phyloP scores from a whole-genome alignment of 2,888 invertebrate species.

The Agrochola litura region DNA sequence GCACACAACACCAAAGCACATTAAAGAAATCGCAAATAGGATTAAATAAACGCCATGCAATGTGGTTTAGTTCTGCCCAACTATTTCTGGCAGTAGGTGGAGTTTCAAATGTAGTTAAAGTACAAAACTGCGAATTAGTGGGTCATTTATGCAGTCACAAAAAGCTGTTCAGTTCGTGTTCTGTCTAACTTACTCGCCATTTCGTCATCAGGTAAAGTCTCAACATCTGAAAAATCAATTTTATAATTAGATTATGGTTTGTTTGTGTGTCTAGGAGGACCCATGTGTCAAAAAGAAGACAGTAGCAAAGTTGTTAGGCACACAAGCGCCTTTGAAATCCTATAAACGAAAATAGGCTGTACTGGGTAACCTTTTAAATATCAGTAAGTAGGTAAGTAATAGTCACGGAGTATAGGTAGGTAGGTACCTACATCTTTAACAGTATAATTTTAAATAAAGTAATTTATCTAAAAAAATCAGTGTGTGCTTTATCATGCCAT shows the following conservation, averaged over 20 bases:
- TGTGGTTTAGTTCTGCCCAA: background rate
- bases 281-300: background rate
- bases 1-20: background rate
- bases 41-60: background rate
- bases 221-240: constrained; percentile 64
- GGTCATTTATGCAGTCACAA: background rate
- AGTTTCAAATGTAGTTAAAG: background rate
- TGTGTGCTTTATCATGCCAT: no score
- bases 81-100: background rate
- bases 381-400: background rate
- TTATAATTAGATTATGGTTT: background rate
- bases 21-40: background rate
- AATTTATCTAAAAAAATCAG: no score
- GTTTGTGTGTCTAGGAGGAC: background rate
- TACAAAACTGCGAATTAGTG: background rate
- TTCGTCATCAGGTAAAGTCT: constrained; percentile 58
- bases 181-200: constrained; percentile 70
- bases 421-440: no score
- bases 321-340: background rate
- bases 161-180: constrained; percentile 5
- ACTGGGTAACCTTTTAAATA: background rate
- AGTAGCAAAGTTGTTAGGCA: background rate
- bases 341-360: background rate
- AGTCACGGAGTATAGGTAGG: no score
- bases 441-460: no score